Base-by-base conservation (phyloP, 2,888 invertebrate genomes). In the Myathropa florea region DNA sequence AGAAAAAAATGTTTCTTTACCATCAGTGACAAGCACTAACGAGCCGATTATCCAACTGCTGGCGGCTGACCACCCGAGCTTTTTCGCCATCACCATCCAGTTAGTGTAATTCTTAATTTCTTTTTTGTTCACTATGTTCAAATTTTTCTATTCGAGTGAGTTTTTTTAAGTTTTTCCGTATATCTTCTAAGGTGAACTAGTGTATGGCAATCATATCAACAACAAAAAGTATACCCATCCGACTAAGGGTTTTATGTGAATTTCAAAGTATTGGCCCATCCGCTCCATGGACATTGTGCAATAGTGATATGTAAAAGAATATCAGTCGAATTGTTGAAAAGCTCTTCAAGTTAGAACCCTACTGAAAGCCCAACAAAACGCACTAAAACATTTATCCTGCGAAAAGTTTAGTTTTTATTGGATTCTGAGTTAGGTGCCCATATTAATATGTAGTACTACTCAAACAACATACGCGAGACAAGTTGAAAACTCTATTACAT, bases 401-500 rank as follows among this genome's bases (percentile, higher is more conserved):
- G 39, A 55, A 75, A 70, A 65, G 63, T 75, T 68, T 77, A 61
- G 64, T 72, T 77, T 72, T 72, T 64, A 57, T 26, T 57, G 61
- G 63, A 83, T 67, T 55, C 68, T 73, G 63, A 63, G 63, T 65
- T 64, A 65, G 57, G 64, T 72, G 18, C 46, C 18, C 7, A 53
- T 71, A 55, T 82, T 76, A 67, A 68, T 63, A 77, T 60, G 61
- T 82, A 71, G 46, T 71, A 53, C 33, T 73, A 71, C 46, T 63
- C 23, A 46, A 46, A 14, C 36, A 71, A 70, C 70, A 64, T 64
- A 73, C 63, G 57, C 57, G 67, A 61, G 53, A 73, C 53, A 67
- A 61, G 59, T 73, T 57, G 68, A 68, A 83, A 61, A 64, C 63
- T 83, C 78, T 83, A 83, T 83, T 83, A 73, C 78, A 59, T 73